A percentile compares a stretch with the other conserved stretches of the same genome.
These are phyloP conservation scores for Volucella bombylans DNA, from an alignment of 2,888 invertebrate genomes.

Conservation along the genomic window DNA sequence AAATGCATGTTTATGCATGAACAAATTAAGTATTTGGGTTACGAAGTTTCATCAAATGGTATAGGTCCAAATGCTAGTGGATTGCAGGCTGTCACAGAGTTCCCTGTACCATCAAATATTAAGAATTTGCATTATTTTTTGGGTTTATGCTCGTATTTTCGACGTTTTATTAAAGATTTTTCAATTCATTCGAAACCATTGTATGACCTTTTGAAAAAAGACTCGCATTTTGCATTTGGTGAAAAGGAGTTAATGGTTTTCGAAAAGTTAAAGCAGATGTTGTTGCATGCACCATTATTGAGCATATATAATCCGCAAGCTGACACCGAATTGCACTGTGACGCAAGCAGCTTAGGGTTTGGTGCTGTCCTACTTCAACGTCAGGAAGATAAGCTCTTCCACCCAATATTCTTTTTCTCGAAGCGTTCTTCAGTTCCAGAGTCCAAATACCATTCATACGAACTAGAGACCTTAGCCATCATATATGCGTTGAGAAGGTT, in stretches of 20 bases:
- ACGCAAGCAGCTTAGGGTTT: no score
- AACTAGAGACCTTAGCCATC: no score
- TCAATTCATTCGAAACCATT: constrained; percentile 21
- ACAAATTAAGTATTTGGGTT: no score
- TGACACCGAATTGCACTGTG: constrained; percentile 29
- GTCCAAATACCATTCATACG: background rate
- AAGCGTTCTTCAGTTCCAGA: background rate
- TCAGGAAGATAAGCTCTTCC: background rate
- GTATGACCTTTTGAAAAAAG: constrained; percentile 16
- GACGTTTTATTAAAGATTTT: background rate
- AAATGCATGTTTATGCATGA: no score
- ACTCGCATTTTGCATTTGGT: background rate
- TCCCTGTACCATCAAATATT: no score
- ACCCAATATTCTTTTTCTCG: constrained; percentile 57
- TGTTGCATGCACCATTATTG: no score
- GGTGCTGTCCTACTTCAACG: no score
- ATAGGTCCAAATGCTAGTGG: no score
- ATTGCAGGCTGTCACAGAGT: no score
- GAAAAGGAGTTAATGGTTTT: background rate
- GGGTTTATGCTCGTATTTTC: no score
- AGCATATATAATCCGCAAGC: constrained; percentile 70
- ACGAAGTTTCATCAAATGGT: no score
- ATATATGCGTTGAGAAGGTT: constrained; percentile 61
- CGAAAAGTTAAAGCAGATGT: background rate
- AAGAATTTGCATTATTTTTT: background rate